Evolutionary conservation across 1,140 invertebrate species (phyloP).

Genomic region (Drosophila sp.): DNA sequence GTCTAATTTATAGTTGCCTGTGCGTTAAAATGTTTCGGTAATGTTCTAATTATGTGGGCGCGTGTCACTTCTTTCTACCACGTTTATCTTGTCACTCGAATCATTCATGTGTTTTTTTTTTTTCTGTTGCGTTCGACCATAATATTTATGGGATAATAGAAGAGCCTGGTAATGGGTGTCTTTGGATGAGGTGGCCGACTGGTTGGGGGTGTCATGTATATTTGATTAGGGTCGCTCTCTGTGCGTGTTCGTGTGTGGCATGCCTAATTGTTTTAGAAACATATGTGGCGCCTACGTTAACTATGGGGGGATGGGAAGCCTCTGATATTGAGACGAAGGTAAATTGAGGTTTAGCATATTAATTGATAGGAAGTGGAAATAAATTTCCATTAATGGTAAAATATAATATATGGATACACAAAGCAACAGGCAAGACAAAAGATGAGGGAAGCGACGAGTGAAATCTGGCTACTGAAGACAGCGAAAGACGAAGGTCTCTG

Average conservation of each 20-base stretch:
- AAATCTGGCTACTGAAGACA: neutral
- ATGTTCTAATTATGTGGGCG: slow-evolving; percentile 80
- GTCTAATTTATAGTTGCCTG: slow-evolving; percentile 53
- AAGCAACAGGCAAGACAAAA: neutral
- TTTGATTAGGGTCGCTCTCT: slow-evolving; percentile 54
- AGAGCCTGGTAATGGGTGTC: slow-evolving; percentile 27
- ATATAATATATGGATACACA: neutral
- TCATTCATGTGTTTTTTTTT: slow-evolving; percentile 55
- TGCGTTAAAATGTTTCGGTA: slow-evolving; percentile 68
- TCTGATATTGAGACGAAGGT: neutral
- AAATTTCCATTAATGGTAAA: slow-evolving; percentile 6
- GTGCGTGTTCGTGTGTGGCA: slow-evolving; percentile 36
- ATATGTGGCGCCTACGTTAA: neutral
- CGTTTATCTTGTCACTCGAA: slow-evolving; percentile 48
- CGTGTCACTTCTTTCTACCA: slow-evolving; percentile 65
- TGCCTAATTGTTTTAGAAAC: slow-evolving; percentile 46
- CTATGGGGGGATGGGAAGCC: neutral
- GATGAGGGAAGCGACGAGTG: neutral
- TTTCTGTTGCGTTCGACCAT: neutral
- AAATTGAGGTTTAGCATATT: slow-evolving; percentile 11
- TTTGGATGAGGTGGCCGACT: slow-evolving; percentile 21
- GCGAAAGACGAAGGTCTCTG: neutral
- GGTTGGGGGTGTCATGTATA: slow-evolving; percentile 51
- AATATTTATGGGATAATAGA: slow-evolving; percentile 41
- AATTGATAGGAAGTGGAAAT: slow-evolving; percentile 9